Evolutionary conservation across 2,888 invertebrate genomes (phyloP).

Genomic region (Phytoseiulus persimilis): DNA sequence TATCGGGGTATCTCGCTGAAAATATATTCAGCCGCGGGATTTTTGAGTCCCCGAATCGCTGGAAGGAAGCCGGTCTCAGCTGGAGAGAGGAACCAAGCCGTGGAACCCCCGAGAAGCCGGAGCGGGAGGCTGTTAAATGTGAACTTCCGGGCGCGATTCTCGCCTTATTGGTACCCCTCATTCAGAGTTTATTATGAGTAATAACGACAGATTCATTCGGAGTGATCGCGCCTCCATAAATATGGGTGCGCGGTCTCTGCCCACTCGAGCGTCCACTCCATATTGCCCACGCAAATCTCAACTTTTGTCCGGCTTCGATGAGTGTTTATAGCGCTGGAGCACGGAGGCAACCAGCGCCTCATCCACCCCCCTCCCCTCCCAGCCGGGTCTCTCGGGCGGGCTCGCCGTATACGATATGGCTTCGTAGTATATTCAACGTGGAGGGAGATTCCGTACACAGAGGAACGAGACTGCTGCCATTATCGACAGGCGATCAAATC

Average conservation of each 20-base stretch:
- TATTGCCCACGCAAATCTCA: not conserved
- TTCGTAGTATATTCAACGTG: not conserved
- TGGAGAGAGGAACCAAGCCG: too few relatives aligned
- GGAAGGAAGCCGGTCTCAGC: too few relatives aligned
- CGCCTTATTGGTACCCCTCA: not conserved
- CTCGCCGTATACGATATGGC: not conserved
- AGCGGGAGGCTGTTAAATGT: too few relatives aligned
- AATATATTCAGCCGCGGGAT: too few relatives aligned
- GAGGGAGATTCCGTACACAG: not conserved
- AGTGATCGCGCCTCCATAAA: not conserved
- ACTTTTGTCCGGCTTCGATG: not conserved
- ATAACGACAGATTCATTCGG: not conserved
- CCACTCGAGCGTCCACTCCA: not conserved
- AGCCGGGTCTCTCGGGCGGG: not conserved
- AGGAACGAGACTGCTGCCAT: not conserved
- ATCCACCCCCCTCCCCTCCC: not conserved
- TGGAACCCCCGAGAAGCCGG: too few relatives aligned
- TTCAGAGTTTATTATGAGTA: not conserved
- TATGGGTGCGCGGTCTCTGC: not conserved
- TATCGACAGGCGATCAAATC: not conserved
- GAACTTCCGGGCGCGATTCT: not conserved
- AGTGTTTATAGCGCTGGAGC: not conserved
- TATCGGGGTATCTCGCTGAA: too few relatives aligned
- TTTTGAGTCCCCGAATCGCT: too few relatives aligned
- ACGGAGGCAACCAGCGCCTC: not conserved